Base-by-base conservation (phyloP, 2,888 invertebrate genomes). In the Nowickia ferox region DNA sequence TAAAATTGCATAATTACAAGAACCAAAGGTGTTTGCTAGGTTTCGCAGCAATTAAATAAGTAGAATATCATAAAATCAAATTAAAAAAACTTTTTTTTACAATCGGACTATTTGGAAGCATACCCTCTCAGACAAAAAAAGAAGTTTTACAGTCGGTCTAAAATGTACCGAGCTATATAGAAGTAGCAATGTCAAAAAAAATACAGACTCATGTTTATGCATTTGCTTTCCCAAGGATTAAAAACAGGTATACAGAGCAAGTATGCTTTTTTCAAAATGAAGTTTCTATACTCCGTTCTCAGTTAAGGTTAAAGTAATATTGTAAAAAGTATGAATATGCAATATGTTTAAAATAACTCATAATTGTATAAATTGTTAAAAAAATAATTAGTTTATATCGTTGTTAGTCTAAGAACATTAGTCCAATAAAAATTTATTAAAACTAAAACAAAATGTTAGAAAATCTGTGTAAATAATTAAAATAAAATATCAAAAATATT, bases 291-390 rank as follows among this genome's bases (percentile, higher is more conserved):
- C 15, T 48, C 2, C 19, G 8, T 68, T 68, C 15, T 53, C 46
- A 19, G 5, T 46, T 17, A 22, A 51, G n/a, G 10, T 5, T 51
- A 9, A 74, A 51, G 15, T 0, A 77, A 40, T 17, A 46, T 68
- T 66, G 66, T 57, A 68, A 48, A 68, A 57, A 66, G 57, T 6
- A 65, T 65, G 42, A 30, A 8, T 22, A 53, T 15, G 13, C n/a
- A 17, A 55, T n/a, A 68, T 11, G 46, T 57, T 57, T 68, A 46
- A 38, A 13, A 59, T 77, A 77, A 77, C 68, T 68, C 46, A 66
- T 48, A 68, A 68, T 40, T 68, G 22, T 77, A 19, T 68, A 68
- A 57, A 63, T 51, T 74, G 40, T 51, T 22, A 51, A 42, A 42
- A 40, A 74, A 48, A 6, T n/a, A 59, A 74, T 74, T 61, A 72